Conservation (phyloP, 2,113 vertebrate species). For the Cephalopterus ornatus region DNA sequence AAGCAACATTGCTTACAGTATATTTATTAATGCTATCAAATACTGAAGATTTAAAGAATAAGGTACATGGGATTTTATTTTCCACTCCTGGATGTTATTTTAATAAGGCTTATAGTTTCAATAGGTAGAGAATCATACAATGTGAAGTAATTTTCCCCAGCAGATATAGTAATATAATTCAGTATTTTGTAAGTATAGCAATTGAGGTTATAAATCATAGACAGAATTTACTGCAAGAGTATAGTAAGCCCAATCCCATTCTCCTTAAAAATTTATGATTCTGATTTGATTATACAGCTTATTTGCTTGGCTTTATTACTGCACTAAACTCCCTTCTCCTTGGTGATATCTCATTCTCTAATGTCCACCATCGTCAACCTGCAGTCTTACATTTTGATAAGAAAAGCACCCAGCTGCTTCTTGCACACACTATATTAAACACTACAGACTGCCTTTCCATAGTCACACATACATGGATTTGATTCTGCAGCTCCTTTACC, state of each 20-base stretch:
- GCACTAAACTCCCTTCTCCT: not conserved
- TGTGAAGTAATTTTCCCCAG: conserved; percentile 23
- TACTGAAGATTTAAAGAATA: not conserved
- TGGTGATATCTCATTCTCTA: not conserved
- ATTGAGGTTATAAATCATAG: conserved; percentile 30
- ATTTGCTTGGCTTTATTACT: conserved; percentile 51
- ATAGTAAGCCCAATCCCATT: conserved; percentile 1
- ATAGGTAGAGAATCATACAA: not conserved
- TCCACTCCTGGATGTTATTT: not conserved
- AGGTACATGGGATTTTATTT: not conserved
- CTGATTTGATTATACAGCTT: conserved; percentile 31
- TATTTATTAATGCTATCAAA: conserved; percentile 1
- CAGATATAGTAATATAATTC: not conserved
- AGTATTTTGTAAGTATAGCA: not conserved
- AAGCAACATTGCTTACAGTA: not conserved
- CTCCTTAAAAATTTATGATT: conserved; percentile 15
- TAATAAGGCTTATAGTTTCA: conserved; percentile 4
- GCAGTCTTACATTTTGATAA: not conserved
- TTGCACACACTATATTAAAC: not conserved
- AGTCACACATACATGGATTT: not conserved
- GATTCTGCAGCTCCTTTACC: not conserved
- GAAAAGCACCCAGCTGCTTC: not conserved
- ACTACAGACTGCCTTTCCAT: not conserved
- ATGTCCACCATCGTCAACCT: not conserved
- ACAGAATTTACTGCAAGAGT: conserved; percentile 36